Conservation (phyloP, 1,140 invertebrate species). For the Pissodes strobi region DNA sequence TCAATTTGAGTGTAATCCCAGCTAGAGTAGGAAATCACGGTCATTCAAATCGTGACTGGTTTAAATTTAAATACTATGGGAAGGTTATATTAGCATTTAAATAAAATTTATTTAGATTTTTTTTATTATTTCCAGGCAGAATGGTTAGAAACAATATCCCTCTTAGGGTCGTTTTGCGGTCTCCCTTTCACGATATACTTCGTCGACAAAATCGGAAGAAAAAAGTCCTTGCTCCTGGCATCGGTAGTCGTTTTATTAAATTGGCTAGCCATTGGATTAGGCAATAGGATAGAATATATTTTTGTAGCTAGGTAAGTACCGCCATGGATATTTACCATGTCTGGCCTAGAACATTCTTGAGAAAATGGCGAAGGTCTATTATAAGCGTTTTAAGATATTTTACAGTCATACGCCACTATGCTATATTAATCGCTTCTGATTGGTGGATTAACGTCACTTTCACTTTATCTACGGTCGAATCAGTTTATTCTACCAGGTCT, state of each 20-base stretch:
- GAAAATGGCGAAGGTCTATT: background rate
- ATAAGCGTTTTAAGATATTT: too few relatives aligned
- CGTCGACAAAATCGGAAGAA: slow-evolving; percentile 68
- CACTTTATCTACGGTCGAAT: too few relatives aligned
- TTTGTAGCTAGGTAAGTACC: slow-evolving; percentile 33
- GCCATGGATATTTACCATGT: background rate
- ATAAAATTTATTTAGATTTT: too few relatives aligned
- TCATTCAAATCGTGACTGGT: too few relatives aligned
- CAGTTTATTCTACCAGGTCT: too few relatives aligned
- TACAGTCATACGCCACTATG: too few relatives aligned
- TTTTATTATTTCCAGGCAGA: slow-evolving; percentile 48
- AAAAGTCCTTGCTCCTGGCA: slow-evolving; percentile 62
- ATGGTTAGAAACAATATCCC: slow-evolving; percentile 67
- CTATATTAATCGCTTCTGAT: too few relatives aligned
- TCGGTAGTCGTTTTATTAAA: slow-evolving; percentile 64
- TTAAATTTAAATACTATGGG: too few relatives aligned
- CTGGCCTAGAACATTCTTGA: background rate
- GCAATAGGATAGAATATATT: slow-evolving; percentile 35
- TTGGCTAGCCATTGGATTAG: slow-evolving; percentile 58
- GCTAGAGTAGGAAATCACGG: too few relatives aligned
- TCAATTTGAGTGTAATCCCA: too few relatives aligned
- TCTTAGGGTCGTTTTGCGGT: slow-evolving; percentile 65
- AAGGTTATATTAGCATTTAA: too few relatives aligned
- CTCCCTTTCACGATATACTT: slow-evolving; percentile 60
- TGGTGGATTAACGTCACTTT: too few relatives aligned